Base-by-base conservation (phyloP, 2,888 invertebrate species). In the Rhamnusium bicolor region DNA sequence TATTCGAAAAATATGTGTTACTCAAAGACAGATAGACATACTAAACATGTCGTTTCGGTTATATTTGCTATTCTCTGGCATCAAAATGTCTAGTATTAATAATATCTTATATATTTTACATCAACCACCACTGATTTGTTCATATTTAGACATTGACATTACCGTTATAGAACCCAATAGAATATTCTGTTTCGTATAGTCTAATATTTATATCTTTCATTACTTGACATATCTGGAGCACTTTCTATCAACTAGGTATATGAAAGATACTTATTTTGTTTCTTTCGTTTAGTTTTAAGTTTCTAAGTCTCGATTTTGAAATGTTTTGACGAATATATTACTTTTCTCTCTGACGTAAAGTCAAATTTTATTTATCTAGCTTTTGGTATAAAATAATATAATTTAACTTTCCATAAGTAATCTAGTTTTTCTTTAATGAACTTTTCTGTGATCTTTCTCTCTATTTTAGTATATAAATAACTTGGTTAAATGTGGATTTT, bases 151-250 rank as follows among this genome's bases (percentile, higher is more conserved):
- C n/a, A n/a, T n/a, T n/a, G 18, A 32, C 58, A 14, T 29, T 16
- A 14, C 8, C 58, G 10, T 56, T 14, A 40, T 58, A 58, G 3
- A 58, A 12, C 32, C 18, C 32, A 29, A 56, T 58, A 58, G 58
- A 58, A 58, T 58, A 58, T 58, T 58, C 32, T 40, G 32, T 58
- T 58, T 19, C 58, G 18, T 58, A 18, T 19, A 58, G 32, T 58
- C 18, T 14, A 58, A 32, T 58, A 58, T 58, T 58, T 29, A 58
- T 24, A 40, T 32, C 16, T 18, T 24, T 18, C 32, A 16, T 56
- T 58, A 18, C 32, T 14, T 32, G 29, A 32, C 8, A 58, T 58
- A 58, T 58, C 58, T 58, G 16, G 27, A 14, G 5, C 29, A 18
- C 12, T 12, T 2, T 58, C 32, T 14, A 32, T 58, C 58, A 58